These are phyloP conservation scores for Myathropa florea DNA, from an alignment of 2,888 invertebrate species.

Conservation along the genomic window DNA sequence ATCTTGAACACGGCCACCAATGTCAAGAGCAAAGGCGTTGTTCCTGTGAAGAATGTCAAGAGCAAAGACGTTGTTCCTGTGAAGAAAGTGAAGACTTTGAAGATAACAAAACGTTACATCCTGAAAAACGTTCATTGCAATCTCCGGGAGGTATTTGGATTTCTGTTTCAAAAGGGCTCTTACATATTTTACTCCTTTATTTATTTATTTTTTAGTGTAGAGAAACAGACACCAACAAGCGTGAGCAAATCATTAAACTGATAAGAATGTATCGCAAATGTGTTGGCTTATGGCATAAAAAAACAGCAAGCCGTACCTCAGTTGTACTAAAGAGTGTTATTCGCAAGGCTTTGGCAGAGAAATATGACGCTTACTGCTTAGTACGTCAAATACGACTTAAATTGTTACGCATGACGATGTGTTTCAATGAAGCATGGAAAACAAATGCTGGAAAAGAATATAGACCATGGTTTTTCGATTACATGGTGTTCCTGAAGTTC, in stretches of 20 bases:
- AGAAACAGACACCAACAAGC: not conserved
- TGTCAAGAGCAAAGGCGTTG: too few species aligned
- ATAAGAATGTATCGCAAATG: conserved; percentile 19
- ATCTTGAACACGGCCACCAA: too few species aligned
- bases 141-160: not conserved
- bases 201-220: not conserved
- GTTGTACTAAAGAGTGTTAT: not conserved
- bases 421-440: not conserved
- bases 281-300: conserved; percentile 14
- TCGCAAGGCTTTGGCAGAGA: not conserved
- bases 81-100: too few species aligned
- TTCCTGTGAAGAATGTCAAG: too few species aligned
- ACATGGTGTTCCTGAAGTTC: not conserved
- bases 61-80: too few species aligned
- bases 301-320: not conserved
- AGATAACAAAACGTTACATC: too few species aligned
- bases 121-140: not conserved
- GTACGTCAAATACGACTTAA: not conserved
- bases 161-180: not conserved
- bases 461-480: not conserved
- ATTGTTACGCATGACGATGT: not conserved
- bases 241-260: not conserved
- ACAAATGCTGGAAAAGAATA: not conserved
- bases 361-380: not conserved
- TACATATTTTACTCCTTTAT: not conserved